These are phyloP conservation scores for Glyptemys insculpta DNA, from an alignment of 2,797 vertebrate genomes.

Conservation along the genomic window DNA sequence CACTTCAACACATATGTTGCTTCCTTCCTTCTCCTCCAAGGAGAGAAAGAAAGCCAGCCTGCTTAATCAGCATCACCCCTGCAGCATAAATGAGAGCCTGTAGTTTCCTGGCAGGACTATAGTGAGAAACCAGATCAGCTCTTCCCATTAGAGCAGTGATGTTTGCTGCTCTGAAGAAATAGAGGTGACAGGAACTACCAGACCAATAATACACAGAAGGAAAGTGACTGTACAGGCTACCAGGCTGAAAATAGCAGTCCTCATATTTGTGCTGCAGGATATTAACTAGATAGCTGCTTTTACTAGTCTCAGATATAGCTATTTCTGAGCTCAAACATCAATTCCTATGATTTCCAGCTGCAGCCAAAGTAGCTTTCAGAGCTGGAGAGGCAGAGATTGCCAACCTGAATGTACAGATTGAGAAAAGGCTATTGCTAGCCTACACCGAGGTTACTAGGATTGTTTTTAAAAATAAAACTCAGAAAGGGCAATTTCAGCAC, in stretches of 20 bases:
- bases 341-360: conserved; percentile 44
- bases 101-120: neutral
- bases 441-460: neutral
- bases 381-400: neutral
- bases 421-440: neutral
- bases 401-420: neutral
- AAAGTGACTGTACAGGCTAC: neutral
- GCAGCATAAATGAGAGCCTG: neutral
- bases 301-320: neutral
- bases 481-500: neutral
- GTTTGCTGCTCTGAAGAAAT: neutral
- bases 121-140: neutral
- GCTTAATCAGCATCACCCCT: neutral
- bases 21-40: neutral
- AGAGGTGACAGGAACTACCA: fast-evolving
- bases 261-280: neutral
- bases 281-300: neutral
- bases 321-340: conserved; percentile 19
- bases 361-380: neutral
- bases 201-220: neutral
- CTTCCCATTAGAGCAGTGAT: neutral
- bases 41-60: neutral
- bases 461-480: neutral
- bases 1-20: neutral
- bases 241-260: neutral